Percentiles rank a stretch among this genome's conserved stretches.
Conservation (phyloP, 2,888 invertebrate species). For the Operophtera brumata region DNA sequence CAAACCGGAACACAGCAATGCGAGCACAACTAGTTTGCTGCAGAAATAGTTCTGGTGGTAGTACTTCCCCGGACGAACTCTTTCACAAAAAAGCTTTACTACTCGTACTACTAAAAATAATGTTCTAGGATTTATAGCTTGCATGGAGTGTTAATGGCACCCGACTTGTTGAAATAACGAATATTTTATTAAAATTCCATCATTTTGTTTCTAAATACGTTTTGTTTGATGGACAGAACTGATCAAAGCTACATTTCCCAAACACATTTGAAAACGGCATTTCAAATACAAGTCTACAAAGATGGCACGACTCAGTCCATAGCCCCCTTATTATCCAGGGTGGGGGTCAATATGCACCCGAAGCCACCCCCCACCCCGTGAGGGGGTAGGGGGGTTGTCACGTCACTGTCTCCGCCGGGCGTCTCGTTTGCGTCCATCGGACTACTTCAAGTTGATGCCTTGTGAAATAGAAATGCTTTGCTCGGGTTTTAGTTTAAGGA, state of each 20-base stretch:
- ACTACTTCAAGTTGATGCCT: constrained; percentile 68
- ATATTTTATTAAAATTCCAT: too few species aligned
- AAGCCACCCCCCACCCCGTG: constrained; percentile 30
- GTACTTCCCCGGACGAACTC: too few species aligned
- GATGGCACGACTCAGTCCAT: constrained; percentile 63
- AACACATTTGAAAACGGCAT: constrained; percentile 31
- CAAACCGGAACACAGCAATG: too few species aligned
- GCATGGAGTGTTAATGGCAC: too few species aligned
- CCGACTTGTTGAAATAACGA: too few species aligned
- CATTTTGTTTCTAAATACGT: not conserved
- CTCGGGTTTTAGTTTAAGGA: constrained; percentile 16
- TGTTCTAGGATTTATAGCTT: too few species aligned
- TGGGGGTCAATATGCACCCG: constrained; percentile 64
- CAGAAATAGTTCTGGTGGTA: too few species aligned
- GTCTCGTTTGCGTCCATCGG: constrained; percentile 73
- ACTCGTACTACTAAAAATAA: too few species aligned
- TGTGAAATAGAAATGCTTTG: constrained; percentile 54
- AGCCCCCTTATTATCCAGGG: constrained; percentile 70
- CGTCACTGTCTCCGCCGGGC: constrained; percentile 76
- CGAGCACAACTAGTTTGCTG: too few species aligned
- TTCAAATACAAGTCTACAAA: constrained; percentile 55
- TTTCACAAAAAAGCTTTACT: too few species aligned
- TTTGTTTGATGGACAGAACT: constrained; percentile 19
- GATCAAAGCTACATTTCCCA: constrained; percentile 22
- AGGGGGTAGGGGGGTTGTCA: constrained; percentile 52